phyloP scores from a whole-genome alignment of 2,113 vertebrate genomes.

The Eleginops maclovinus region DNA sequence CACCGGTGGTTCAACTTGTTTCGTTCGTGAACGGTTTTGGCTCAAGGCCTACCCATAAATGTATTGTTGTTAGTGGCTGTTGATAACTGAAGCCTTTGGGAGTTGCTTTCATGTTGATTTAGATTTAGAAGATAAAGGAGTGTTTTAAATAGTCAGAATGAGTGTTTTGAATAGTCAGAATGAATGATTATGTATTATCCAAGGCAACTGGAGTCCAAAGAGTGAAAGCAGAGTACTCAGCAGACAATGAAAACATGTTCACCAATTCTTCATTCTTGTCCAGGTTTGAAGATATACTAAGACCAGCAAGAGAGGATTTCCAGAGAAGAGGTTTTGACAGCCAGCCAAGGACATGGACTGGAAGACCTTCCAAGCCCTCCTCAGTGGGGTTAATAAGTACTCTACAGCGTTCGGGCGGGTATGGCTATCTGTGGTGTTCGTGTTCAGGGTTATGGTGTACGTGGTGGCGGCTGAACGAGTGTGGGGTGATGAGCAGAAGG shows the following conservation, averaged over 20 bases:
- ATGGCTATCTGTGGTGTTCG: constrained; percentile 91
- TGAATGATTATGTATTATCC: not conserved
- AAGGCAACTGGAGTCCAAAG: not conserved
- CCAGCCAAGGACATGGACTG: constrained; percentile 85
- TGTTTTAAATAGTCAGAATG: not conserved
- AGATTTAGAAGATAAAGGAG: not conserved
- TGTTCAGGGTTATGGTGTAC: constrained; percentile 90
- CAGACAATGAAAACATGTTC: constrained; percentile 3
- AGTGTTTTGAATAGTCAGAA: not conserved
- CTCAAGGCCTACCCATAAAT: not conserved
- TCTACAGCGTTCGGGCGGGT: constrained; percentile 88
- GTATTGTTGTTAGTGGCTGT: not conserved
- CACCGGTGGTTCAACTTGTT: constrained; percentile 23
- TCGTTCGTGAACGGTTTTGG: constrained; percentile 1
- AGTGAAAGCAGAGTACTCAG: not conserved
- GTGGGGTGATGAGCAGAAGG: constrained; percentile 90
- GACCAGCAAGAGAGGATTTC: not conserved
- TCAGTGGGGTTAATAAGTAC: constrained; percentile 91
- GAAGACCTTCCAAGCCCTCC: constrained; percentile 87
- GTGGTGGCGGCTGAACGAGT: constrained; percentile 89
- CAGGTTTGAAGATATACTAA: constrained; percentile 43
- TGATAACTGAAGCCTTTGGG: not conserved
- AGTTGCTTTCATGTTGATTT: not conserved
- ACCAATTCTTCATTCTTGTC: constrained; percentile 26
- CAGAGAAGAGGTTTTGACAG: constrained; percentile 26